Evolutionary conservation across 2,888 invertebrate species (phyloP), one percentile per base, ranked within the genome.

Genomic region (Hydroisotoma schaefferi): DNA sequence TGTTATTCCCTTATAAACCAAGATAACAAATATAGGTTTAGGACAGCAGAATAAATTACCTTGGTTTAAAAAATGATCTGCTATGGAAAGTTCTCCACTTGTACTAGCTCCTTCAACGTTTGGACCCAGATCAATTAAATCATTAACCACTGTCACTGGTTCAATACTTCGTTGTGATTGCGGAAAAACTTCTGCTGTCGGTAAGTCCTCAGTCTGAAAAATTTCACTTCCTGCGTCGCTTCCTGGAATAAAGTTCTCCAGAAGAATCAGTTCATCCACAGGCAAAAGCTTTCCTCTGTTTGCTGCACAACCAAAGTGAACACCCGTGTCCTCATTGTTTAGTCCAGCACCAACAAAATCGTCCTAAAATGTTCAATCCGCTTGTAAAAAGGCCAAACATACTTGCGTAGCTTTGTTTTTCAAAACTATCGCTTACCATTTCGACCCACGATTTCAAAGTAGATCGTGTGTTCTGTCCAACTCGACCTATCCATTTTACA

Each of bases 371-470:
- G 18, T 26, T 47, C n/a, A 48, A 22, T n/a, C 27, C 27, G 10
- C 15, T 15, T 49, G 26, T 27, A 6, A 10, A 33, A 33, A 10
- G 33, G 8, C 8, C 33, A 33, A 33, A 10, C 8, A 20, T 43
- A 18, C n/a, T 8, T 33, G 33, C 33, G 8, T 10, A 33, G 8
- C 12, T 10, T 33, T 8, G 8, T 8, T 33, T 33, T 33, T 33
- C 33, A 33, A 8, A 10, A 15, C 33, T 10, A 6, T 23, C 20
- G 20, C 18, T 26, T 61, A 61, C 65, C 65, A 68, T 65, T 63
- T 68, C 68, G 20, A 65, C 33, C 68, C 68, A 68, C 1, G 60
- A 65, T 49, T 63, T 68, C 3, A 68, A 18, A n/a, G 65, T 60
- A 20, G 57, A 48, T 6, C 27, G 28, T 18, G 43, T 37, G 0